Evolutionary conservation across 2,888 invertebrate genomes (phyloP).

Genomic region (Mystacides longicornis): DNA sequence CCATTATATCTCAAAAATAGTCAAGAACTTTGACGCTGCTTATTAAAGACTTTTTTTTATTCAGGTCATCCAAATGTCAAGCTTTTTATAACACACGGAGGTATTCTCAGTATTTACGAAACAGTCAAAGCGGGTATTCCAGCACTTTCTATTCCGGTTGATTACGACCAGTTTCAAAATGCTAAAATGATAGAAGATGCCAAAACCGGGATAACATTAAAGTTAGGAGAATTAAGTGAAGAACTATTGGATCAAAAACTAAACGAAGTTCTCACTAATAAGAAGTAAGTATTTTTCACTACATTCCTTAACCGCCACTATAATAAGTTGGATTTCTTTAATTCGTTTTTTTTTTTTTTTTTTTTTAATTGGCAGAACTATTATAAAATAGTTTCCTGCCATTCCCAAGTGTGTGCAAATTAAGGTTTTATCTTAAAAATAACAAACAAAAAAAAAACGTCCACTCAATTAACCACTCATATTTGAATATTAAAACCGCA

Average conservation of each 20-base stretch:
- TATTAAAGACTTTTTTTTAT: no score
- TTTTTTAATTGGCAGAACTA: no score
- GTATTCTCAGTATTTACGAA: slow-evolving; percentile 26
- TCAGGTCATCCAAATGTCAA: slow-evolving; percentile 28
- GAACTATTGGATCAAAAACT: slow-evolving; percentile 30
- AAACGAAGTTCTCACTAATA: slow-evolving; percentile 35
- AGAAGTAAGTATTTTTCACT: slow-evolving; percentile 29
- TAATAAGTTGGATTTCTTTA: no score
- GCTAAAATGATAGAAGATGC: slow-evolving; percentile 32
- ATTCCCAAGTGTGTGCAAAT: no score
- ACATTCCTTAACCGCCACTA: neutral
- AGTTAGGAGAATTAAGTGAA: slow-evolving; percentile 34
- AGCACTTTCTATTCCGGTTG: slow-evolving; percentile 26
- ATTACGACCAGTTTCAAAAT: slow-evolving; percentile 33
- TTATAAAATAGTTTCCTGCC: no score
- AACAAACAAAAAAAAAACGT: no score
- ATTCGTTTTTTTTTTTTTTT: no score
- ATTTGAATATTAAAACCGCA: no score
- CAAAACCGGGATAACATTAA: slow-evolving; percentile 35
- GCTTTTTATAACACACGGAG: slow-evolving; percentile 27
- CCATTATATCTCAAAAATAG: neutral
- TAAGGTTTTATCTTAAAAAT: no score
- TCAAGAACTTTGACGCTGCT: neutral
- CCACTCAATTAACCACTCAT: no score
- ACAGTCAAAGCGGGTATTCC: slow-evolving; percentile 27